Evolutionary conservation across 2,888 invertebrate genomes (phyloP), one percentile per base, ranked within the genome.

Genomic region (Hirtodrosophila alboralis): DNA sequence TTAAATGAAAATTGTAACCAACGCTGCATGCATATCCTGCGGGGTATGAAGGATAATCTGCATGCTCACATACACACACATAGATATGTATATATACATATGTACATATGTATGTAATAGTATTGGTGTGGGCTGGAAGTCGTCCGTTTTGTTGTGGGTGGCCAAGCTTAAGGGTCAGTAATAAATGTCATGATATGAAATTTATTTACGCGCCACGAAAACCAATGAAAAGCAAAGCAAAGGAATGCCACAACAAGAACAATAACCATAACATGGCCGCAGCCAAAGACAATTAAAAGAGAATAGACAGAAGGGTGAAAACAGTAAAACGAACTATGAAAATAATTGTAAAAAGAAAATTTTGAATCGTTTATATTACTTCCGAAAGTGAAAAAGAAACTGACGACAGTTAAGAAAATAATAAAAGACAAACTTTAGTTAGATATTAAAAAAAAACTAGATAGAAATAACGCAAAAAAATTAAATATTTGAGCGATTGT

Each of bases 101-200:
- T 7, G 14, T 31, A n/a, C n/a, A n/a, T n/a, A 34, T 14, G 26
- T 31, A 7, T 23, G 49, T 16, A 51, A 33, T 51, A 21, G 43
- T 48, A 40, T 69, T 52, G 49, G 73, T 59, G 53, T 64, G 65
- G 40, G 56, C 57, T 47, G 30, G 23, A 1, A 23, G 23, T 23
- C 5, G 23, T 6, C 30, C 36, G 30, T 37, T 38, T 30, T 60
- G 44, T 62, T 52, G 64, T 37, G 59, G 63, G 63, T 41, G 37
- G 62, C 26, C 61, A 26, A 66, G 75, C 87, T 81, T 80, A 86
- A 84, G 80, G 80, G 80, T 77, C 80, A 81, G 80, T 81, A 81
- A 81, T 81, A 81, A 81, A 81, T 86, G 80, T 86, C 80, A 86
- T 86, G 80, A 84, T 84, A 77, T 77, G 67, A 81, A 86, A 81